These are phyloP conservation scores for Campoletis sonorensis DNA, from an alignment of 1,140 invertebrate species.

Conservation along the genomic window DNA sequence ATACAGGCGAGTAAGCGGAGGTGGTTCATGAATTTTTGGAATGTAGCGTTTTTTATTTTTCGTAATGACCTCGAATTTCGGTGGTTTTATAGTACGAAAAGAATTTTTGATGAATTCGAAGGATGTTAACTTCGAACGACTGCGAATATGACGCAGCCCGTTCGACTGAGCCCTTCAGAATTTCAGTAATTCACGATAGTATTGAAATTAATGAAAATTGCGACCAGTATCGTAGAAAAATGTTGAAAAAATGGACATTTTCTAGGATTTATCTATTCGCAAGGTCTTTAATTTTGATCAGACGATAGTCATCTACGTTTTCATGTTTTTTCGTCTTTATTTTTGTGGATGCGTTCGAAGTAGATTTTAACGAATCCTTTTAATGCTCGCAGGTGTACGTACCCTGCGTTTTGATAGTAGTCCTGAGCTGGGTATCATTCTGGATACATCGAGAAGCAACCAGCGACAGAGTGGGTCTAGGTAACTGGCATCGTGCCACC, in stretches of 20 bases:
- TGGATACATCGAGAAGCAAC: constrained; percentile 98
- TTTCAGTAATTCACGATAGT: no score
- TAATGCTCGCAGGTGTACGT: constrained; percentile 85
- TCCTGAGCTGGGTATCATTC: constrained; percentile 97
- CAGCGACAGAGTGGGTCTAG: constrained; percentile 84
- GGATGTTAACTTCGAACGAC: no score
- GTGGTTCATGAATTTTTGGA: background rate
- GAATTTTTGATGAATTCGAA: no score
- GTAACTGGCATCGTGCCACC: constrained; percentile 70
- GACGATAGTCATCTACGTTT: background rate
- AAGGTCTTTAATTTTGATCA: no score
- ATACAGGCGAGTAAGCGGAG: constrained; percentile 80
- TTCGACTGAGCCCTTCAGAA: no score
- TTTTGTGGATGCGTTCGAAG: background rate
- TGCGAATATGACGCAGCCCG: no score
- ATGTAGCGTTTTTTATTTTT: background rate
- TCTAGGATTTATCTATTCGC: no score
- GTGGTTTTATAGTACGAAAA: no score
- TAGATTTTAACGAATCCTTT: background rate
- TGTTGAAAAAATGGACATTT: no score
- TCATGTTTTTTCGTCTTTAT: background rate
- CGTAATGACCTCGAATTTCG: background rate
- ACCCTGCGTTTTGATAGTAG: constrained; percentile 95
- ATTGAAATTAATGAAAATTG: no score
- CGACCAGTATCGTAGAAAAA: no score